Percentiles rank a stretch among this genome's conserved stretches.
These are phyloP conservation scores for Dinomys branickii DNA, from an alignment of 2,113 vertebrate species.

Conservation along the genomic window DNA sequence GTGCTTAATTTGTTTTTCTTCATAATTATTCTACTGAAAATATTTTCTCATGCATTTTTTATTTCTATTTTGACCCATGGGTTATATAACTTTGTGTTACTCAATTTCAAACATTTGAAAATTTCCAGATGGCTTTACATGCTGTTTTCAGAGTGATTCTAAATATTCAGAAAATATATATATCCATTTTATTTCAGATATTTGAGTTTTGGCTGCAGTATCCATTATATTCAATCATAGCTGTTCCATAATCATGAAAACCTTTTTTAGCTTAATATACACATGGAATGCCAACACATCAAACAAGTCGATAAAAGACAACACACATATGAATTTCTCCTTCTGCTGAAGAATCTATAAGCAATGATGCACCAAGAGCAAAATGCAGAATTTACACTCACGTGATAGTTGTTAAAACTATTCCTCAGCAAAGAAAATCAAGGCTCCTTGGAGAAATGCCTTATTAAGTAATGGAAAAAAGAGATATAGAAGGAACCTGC, in stretches of 20 bases:
- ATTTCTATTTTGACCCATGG: not conserved
- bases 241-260: not conserved
- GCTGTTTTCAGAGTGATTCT: not conserved
- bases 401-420: not conserved
- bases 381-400: not conserved
- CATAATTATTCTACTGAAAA: not conserved
- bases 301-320: not conserved
- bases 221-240: not conserved
- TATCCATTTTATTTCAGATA: not conserved
- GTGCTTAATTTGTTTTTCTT: not conserved
- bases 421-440: not conserved
- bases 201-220: not conserved
- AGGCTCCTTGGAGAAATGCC: not conserved
- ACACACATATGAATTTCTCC: not conserved
- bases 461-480: not conserved
- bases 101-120: not conserved
- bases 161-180: not conserved
- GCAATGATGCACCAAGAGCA: not conserved
- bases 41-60: not conserved
- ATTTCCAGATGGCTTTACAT: not conserved
- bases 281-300: not conserved
- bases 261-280: not conserved
- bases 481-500: not conserved
- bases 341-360: not conserved
- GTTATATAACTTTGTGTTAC: not conserved